Evolutionary conservation across 2,797 vertebrate species (phyloP).

Genomic region (Podargus strigoides): DNA sequence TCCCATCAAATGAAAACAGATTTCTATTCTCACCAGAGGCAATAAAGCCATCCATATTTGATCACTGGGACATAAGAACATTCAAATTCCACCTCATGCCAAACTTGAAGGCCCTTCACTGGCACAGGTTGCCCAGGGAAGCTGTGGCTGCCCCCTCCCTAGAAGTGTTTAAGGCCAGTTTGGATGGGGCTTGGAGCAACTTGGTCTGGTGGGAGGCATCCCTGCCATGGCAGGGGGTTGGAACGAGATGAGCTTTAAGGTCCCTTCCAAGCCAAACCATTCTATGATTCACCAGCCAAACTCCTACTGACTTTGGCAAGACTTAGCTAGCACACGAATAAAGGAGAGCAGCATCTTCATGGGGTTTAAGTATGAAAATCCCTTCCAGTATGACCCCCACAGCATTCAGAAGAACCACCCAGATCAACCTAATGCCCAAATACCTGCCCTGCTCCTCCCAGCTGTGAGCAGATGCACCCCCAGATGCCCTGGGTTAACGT

Average conservation of each 20-base stretch:
- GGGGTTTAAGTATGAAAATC: not conserved
- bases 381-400: not conserved
- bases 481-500: accelerated
- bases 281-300: not conserved
- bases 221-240: no score
- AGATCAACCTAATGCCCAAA: not conserved
- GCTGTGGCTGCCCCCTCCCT: no score
- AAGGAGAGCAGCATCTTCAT: not conserved
- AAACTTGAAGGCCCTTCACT: not conserved
- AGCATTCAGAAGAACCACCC: not conserved
- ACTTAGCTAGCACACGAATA: not conserved
- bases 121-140: no score
- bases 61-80: not conserved
- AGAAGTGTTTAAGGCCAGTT: no score
- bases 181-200: no score
- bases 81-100: not conserved
- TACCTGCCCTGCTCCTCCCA: not conserved
- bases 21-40: not conserved
- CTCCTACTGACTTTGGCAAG: not conserved
- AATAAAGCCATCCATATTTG: not conserved
- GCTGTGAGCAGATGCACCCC: not conserved
- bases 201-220: no score
- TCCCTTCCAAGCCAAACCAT: no score
- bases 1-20: not conserved
- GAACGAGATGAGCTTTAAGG: no score